Evolutionary conservation across 2,888 invertebrate species (phyloP), one percentile per base, ranked within the genome.

Genomic region (Drosophila pseudotalamancana): DNA sequence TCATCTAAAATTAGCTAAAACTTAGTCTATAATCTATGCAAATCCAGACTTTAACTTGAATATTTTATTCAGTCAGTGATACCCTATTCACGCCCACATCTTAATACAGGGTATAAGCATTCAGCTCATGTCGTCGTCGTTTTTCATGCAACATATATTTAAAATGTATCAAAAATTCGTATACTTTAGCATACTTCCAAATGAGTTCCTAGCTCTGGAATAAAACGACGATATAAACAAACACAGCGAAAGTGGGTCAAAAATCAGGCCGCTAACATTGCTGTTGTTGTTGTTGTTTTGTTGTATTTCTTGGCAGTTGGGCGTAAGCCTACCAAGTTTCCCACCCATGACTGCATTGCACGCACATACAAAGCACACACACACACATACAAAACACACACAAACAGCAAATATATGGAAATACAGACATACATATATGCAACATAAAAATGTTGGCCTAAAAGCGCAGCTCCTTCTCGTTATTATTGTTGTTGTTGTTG

Each of bases 241-340:
- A 77, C 56, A 74, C 59, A 48, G 59, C 14, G 25, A 65, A 83
- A 65, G 64, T 83, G 64, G 82, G 82, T 77, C 84, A 46, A 40
- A 76, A 83, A 77, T 77, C 81, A 74, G 77, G 75, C 57, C 76
- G 74, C 66, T 73, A 67, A 60, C 67, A 71, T 72, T 72, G 70
- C 72, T 64, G 69, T 43, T 51, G 29, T 45, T 59, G 34, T 21
- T 68, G 6, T 46, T 42, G 12, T 35, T 37, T 32, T 57, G 45
- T 60, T 50, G 37, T 46, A 35, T 50, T 56, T 60, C 43, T 54
- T 43, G 55, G 50, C 59, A 55, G 59, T 37, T 40, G 56, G 40
- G 35, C 34, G 37, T 32, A 48, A 29, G 29, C 48, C 37, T 23
- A 21, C 35, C 46, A 56, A 54, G 18, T 53, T 56, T 61, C 18